Percentiles rank a stretch among this genome's conserved stretches.
Evolutionary conservation across 2,113 vertebrate species (phyloP).

Genomic region (Urocitellus parryii): DNA sequence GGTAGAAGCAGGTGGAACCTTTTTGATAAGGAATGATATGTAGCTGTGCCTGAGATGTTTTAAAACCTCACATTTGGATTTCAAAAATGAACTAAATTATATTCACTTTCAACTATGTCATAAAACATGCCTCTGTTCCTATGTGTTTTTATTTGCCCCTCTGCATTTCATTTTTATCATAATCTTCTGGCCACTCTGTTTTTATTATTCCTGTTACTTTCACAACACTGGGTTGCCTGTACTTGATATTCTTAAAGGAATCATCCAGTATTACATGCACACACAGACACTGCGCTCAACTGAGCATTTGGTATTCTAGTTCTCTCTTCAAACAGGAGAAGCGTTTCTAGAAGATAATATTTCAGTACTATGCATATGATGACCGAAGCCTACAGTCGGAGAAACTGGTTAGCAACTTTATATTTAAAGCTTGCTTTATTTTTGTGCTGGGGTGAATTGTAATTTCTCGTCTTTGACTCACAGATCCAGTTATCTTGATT

Average conservation of each 20-base stretch:
- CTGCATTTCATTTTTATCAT: conserved; percentile 65
- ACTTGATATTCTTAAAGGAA: background rate
- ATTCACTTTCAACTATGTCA: conserved; percentile 78
- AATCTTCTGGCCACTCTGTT: conserved; percentile 15
- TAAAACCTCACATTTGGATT: conserved; percentile 76
- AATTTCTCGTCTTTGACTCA: conserved; percentile 28
- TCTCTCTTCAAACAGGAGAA: background rate
- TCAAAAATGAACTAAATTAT: conserved; percentile 84
- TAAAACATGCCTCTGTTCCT: conserved; percentile 78
- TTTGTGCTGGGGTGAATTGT: background rate
- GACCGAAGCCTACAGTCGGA: background rate
- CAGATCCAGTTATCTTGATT: background rate
- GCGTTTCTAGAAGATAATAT: background rate
- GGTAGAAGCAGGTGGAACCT: conserved; percentile 20
- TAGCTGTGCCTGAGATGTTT: conserved; percentile 77
- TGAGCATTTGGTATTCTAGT: background rate
- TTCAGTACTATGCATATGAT: conserved; percentile 27
- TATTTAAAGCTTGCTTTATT: conserved; percentile 52
- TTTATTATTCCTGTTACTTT: background rate
- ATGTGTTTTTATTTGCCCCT: conserved; percentile 77
- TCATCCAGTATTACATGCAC: background rate
- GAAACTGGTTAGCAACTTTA: conserved; percentile 9
- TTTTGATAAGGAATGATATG: conserved; percentile 79
- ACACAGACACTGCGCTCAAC: background rate
- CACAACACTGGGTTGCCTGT: background rate